Evolutionary conservation across 2,888 invertebrate genomes (phyloP).

Genomic region (Apamea sordens): DNA sequence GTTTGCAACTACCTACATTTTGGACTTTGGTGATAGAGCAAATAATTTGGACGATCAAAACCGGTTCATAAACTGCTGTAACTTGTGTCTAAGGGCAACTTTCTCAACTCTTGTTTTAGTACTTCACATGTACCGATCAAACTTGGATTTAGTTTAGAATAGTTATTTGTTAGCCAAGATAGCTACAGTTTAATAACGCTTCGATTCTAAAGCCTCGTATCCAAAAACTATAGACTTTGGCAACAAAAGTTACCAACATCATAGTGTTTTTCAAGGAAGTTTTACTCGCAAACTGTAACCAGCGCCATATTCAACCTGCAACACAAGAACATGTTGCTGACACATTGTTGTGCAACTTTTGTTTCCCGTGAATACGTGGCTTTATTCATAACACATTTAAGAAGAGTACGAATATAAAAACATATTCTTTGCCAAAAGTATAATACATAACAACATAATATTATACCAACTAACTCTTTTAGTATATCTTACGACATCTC

Average conservation of each 20-base stretch:
- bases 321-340: background rate
- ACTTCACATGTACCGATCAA: conserved; percentile 38
- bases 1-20: conserved; percentile 36
- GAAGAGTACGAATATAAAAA: background rate
- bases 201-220: background rate
- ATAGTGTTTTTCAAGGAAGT: background rate
- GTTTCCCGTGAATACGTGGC: background rate
- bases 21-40: conserved; percentile 29
- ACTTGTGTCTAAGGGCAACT: conserved; percentile 35
- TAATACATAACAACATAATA: conserved; percentile 12
- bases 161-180: conserved; percentile 5
- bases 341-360: background rate
- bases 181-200: conserved; percentile 12
- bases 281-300: background rate
- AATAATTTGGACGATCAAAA: conserved; percentile 46
- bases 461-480: conserved; percentile 23
- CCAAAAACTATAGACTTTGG: background rate
- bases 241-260: background rate
- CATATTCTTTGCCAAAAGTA: conserved; percentile 21
- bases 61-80: conserved; percentile 38
- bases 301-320: background rate
- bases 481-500: conserved; percentile 26
- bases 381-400: conserved; percentile 17
- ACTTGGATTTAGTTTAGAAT: conserved; percentile 19
- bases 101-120: conserved; percentile 40